phyloP scores from a whole-genome alignment of 2,113 vertebrate genomes.

The Solenodon paradoxus region DNA sequence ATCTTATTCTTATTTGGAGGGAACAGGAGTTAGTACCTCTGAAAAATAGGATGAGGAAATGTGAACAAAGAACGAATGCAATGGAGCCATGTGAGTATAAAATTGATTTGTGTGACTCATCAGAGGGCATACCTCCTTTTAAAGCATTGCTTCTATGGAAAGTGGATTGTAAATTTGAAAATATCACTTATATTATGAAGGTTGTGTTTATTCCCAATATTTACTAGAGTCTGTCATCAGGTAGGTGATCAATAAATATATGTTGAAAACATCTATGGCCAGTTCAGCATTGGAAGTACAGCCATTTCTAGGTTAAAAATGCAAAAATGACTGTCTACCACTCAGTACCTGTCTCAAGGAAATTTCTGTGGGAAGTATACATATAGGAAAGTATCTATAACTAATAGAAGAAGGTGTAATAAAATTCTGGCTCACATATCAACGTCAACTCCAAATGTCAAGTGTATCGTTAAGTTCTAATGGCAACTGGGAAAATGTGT shows the following conservation, averaged over 20 bases:
- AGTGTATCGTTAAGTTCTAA: not conserved
- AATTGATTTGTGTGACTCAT: not conserved
- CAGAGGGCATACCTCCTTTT: not conserved
- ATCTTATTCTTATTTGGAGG: not conserved
- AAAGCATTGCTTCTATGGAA: not conserved
- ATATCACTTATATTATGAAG: not conserved
- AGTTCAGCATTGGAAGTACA: not conserved
- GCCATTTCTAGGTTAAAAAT: not conserved
- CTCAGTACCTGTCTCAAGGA: not conserved
- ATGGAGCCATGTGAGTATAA: not conserved
- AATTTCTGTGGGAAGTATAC: not conserved
- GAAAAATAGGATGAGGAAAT: not conserved
- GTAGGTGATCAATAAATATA: not conserved
- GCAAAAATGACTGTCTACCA: not conserved
- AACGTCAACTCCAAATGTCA: not conserved
- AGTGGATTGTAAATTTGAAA: not conserved
- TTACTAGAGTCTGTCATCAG: not conserved
- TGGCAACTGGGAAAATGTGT: not conserved
- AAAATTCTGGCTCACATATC: not conserved
- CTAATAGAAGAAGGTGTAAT: not conserved
- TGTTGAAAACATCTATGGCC: not conserved
- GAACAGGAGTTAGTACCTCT: not conserved
- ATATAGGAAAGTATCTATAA: not conserved
- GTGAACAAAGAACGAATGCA: not conserved
- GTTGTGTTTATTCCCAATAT: not conserved